phyloP scores from a whole-genome alignment of 2,888 invertebrate genomes.

The Tenthredo amoena region DNA sequence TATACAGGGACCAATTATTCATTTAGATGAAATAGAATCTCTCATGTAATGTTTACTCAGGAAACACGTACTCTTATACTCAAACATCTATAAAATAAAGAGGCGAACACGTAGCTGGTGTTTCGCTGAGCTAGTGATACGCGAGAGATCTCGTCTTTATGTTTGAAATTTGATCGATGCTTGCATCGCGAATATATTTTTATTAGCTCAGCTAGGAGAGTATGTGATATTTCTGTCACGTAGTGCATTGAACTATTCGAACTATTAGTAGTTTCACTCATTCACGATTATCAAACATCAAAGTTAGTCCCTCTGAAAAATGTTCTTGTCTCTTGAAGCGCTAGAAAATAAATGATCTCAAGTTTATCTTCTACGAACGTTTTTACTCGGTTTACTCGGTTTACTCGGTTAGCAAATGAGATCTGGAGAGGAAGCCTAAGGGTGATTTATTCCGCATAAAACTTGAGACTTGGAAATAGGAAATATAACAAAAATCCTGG shows the following conservation, averaged over 20 bases:
- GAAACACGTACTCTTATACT: slow-evolving; percentile 24
- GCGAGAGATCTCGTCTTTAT: not conserved
- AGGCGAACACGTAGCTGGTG: not conserved
- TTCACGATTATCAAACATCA: not conserved
- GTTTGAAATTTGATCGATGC: slow-evolving; percentile 44
- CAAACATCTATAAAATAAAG: not conserved
- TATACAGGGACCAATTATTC: not conserved
- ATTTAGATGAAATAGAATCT: slow-evolving; percentile 18
- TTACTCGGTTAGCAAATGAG: not conserved
- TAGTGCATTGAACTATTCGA: not conserved
- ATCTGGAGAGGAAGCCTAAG: not conserved
- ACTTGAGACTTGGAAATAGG: not conserved
- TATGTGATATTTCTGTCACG: not conserved
- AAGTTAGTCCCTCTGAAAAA: not conserved
- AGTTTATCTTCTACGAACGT: not conserved
- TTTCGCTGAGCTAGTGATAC: slow-evolving; percentile 33
- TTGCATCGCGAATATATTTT: not conserved
- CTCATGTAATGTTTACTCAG: slow-evolving; percentile 18
- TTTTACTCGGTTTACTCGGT: not conserved
- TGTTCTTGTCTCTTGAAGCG: not conserved
- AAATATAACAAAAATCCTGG: not conserved
- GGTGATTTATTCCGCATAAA: slow-evolving; percentile 10
- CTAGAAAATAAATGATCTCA: not conserved
- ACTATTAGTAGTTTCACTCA: not conserved
- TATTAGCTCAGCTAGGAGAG: not conserved